phyloP scores from a whole-genome alignment of 2,113 vertebrate species.

The Pygoscelis adeliae region DNA sequence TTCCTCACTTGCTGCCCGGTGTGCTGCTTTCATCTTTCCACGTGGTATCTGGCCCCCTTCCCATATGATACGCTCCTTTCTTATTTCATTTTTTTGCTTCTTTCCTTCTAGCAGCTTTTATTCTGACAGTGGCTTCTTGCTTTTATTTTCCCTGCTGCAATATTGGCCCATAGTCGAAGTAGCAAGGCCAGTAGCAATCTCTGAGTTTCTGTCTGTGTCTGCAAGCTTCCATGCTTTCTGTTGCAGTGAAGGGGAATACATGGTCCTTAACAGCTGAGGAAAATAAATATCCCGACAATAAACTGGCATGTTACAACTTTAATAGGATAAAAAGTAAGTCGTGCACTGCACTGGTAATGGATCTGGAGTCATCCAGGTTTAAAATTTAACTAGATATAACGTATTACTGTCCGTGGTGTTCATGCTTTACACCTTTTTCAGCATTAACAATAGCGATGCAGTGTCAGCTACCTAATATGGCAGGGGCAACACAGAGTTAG shows the following conservation, averaged over 20 bases:
- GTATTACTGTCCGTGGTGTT: background rate
- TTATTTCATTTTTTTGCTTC: background rate
- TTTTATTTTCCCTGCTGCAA: background rate
- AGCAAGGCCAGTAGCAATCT: background rate
- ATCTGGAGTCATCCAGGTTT: no score
- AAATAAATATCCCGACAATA: background rate
- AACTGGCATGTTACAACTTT: background rate
- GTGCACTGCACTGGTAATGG: no score
- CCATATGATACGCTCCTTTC: background rate
- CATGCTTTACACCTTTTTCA: background rate
- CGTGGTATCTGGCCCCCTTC: background rate
- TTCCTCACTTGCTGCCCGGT: background rate
- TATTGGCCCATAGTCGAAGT: accelerated
- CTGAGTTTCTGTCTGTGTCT: background rate
- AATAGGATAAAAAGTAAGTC: background rate
- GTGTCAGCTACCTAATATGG: background rate
- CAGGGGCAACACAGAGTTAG: background rate
- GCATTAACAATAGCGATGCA: background rate
- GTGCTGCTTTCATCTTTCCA: background rate
- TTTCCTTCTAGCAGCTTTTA: background rate
- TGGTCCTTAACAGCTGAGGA: background rate
- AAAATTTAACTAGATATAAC: background rate
- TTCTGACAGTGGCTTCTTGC: background rate
- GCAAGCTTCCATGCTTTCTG: background rate
- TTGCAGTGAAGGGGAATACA: background rate